Percentiles rank a stretch among this genome's conserved stretches.
phyloP scores from a whole-genome alignment of 2,797 vertebrate genomes.

The Sebastes cheni region DNA sequence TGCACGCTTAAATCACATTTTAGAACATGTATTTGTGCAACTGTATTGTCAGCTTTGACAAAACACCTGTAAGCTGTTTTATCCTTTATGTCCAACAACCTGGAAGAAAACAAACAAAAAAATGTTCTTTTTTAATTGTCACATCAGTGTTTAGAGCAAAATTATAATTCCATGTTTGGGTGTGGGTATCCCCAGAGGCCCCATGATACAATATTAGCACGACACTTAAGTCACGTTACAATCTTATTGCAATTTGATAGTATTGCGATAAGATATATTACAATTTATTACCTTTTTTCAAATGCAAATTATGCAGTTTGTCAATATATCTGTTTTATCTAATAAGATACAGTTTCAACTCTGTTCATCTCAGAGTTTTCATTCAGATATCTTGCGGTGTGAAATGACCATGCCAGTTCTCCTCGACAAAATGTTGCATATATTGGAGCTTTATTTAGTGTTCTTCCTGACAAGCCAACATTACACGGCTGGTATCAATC shows the following conservation, averaged over 20 bases:
- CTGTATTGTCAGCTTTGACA: conserved; percentile 29
- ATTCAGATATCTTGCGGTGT: not conserved
- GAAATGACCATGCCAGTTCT: no score
- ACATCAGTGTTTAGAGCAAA: conserved; percentile 33
- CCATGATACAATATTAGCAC: not conserved
- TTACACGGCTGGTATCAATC: accelerated
- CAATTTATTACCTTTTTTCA: not conserved
- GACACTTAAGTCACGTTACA: accelerated
- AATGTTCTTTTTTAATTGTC: no score
- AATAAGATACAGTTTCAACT: no score
- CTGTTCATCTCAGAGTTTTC: not conserved
- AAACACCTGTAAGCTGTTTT: conserved; percentile 33
- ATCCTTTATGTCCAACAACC: not conserved
- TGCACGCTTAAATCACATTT: conserved; percentile 15
- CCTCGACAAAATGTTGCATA: no score
- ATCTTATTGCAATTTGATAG: not conserved
- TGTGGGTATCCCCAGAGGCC: not conserved
- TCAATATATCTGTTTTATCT: not conserved
- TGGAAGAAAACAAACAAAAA: not conserved
- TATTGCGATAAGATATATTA: not conserved
- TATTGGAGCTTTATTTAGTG: no score
- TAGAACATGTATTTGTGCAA: not conserved
- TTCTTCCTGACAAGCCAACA: no score
- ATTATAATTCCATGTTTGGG: conserved; percentile 1
- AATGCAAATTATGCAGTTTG: not conserved